Evolutionary conservation across 1,140 invertebrate genomes (phyloP).

Genomic region (Stegodyphus mimosarum): DNA sequence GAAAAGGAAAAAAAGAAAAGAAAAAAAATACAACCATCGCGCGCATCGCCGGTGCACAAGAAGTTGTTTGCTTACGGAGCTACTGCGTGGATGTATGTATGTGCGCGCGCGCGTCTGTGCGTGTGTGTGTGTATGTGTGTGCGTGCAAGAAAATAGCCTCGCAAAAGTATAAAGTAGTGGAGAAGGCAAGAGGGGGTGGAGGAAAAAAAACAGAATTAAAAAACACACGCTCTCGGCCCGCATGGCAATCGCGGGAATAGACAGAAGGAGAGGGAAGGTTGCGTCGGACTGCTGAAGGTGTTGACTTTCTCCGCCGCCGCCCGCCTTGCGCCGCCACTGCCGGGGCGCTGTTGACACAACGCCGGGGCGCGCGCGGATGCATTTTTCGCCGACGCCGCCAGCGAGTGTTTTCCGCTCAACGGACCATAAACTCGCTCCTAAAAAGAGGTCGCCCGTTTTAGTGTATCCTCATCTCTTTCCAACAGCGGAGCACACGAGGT

Average conservation of each 20-base stretch:
- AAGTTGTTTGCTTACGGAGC: slow-evolving; percentile 56
- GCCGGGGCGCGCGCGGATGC: slow-evolving; percentile 47
- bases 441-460: slow-evolving; percentile 30
- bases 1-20: slow-evolving; percentile 7
- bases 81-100: neutral
- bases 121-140: slow-evolving; percentile 5
- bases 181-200: neutral
- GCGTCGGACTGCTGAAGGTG: slow-evolving; percentile 39
- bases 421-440: slow-evolving; percentile 19
- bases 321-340: neutral
- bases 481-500: slow-evolving; percentile 1
- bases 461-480: slow-evolving; percentile 18
- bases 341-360: slow-evolving; percentile 47
- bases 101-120: neutral
- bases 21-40: slow-evolving; percentile 17
- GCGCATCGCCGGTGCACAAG: slow-evolving; percentile 38
- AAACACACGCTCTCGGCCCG: slow-evolving; percentile 45
- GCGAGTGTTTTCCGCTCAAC: slow-evolving; percentile 47
- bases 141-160: too few relatives aligned
- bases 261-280: slow-evolving; percentile 29
- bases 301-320: slow-evolving; percentile 46
- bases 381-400: slow-evolving; percentile 53
- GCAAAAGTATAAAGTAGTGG: too few relatives aligned
- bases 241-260: slow-evolving; percentile 23
- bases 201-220: slow-evolving; percentile 54